Evolutionary conservation across 2,797 vertebrate genomes (phyloP).

Genomic region (Bufotes viridis): DNA sequence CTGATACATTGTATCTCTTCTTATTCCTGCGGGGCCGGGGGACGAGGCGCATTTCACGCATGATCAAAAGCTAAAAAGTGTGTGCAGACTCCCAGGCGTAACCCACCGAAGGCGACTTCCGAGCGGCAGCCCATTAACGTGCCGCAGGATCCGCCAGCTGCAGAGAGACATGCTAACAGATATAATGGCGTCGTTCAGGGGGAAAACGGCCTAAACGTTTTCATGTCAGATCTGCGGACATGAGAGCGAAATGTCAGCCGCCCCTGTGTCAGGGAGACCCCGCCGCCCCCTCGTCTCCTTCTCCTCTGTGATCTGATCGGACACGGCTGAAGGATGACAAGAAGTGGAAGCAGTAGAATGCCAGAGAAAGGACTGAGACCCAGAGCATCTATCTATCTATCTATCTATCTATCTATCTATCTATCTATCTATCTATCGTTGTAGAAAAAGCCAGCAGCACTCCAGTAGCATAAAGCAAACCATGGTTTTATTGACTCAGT

Average conservation of each 20-base stretch:
- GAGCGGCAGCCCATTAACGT: conserved; percentile 31
- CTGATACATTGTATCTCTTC: conserved; percentile 21
- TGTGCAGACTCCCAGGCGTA: conserved; percentile 16
- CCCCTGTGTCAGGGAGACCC: not conserved
- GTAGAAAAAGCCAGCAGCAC: no score
- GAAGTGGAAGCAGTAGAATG: not conserved
- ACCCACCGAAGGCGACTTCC: conserved; percentile 46
- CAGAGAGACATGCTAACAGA: conserved; percentile 11
- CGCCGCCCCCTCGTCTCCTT: not conserved
- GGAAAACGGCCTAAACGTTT: not conserved
- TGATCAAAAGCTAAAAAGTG: conserved; percentile 54
- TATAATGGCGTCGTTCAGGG: conserved; percentile 8
- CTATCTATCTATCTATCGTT: not conserved
- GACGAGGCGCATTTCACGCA: conserved; percentile 49
- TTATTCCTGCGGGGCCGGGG: conserved; percentile 26
- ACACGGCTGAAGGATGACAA: not conserved
- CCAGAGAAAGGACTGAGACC: not conserved
- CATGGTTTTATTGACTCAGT: no score
- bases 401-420: not conserved
- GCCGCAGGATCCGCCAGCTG: conserved; percentile 16
- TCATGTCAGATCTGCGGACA: conserved; percentile 11
- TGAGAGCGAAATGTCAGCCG: conserved; percentile 5
- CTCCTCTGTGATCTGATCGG: conserved; percentile 16
- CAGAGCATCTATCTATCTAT: not conserved
- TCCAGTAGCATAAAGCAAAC: no score